Base-by-base conservation (phyloP, 92 coral and sea anemone genomes). In the Epizoanthus scotinus region DNA sequence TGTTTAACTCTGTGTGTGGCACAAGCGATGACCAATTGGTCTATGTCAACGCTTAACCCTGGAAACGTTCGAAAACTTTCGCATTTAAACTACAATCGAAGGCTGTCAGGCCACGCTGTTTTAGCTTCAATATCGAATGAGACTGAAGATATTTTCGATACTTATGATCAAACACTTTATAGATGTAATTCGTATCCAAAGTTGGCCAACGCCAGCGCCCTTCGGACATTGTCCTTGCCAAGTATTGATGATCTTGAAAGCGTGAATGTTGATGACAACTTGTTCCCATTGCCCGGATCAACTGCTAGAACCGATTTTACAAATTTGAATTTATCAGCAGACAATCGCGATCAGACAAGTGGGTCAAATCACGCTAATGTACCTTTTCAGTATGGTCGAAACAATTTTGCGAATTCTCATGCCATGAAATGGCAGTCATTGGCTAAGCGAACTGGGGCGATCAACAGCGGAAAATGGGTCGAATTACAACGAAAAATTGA, bases 11-110 rank as follows among this genome's bases (percentile, higher is more conserved):
- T 95, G 13, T 78, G 94, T 36, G 99, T 84, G 5, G 96, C 93
- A 27, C 91, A 91, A 71, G 94, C 96, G 9, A 89, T 95, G 80
- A 90, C 97, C 10, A 93, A 84, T 87, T 86, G 90, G 78, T 89
- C 98, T 3, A 94, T 95, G 98, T 90, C 94, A 6, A 91, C 94
- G 90, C 68, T 95, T 19, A 93, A 95, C 60, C 99, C 99, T 15
- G 90, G 99, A 78, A 94, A 82, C 84, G 99, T 95, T 34, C 81
- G 98, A 9, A 85, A 89, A 73, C 84, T 93, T 1, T 90, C 93
- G 6, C 85, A 79, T 20, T 66, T 78, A 29, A 83, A 79, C 73
- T 55, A 73, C 5, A 60, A 18, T 65, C 86, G 86, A 28, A 47
- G 52, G 14, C 74, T 87, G 6, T 87, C 83, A n/a, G 82, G 81